Conservation (phyloP, 2,113 vertebrate genomes). For the Thalassarche chlororhynchos region DNA sequence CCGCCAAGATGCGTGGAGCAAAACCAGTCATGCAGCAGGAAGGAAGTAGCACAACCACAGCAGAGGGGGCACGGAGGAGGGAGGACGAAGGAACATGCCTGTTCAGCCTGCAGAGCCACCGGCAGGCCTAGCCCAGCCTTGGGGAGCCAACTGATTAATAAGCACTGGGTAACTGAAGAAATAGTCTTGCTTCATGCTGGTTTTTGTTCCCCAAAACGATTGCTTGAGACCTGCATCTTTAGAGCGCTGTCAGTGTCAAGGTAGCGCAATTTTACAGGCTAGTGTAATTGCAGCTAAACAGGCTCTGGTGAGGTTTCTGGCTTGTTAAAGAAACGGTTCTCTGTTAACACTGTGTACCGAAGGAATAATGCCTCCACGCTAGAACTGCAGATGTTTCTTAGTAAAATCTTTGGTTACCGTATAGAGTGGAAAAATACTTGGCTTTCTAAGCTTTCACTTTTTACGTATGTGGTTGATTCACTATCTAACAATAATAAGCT, state of each 20-base stretch:
- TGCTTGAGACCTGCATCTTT: neutral
- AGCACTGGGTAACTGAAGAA: neutral
- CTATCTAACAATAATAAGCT: accelerated
- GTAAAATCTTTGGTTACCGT: neutral
- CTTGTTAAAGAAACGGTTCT: accelerated
- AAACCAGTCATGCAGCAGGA: neutral
- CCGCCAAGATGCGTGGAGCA: neutral
- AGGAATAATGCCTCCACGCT: neutral
- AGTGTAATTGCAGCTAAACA: neutral
- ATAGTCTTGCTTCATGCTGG: neutral
- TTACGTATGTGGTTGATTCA: neutral
- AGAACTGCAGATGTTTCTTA: neutral
- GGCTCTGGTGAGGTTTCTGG: neutral
- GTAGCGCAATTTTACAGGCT: accelerated
- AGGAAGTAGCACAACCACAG: conserved; percentile 15
- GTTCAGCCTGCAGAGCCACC: neutral
- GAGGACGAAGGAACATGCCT: neutral
- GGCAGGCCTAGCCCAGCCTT: neutral
- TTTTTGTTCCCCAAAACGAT: neutral
- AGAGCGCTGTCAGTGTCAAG: neutral
- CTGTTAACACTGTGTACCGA: accelerated
- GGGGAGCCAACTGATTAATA: neutral
- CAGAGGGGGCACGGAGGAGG: neutral
- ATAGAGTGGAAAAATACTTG: neutral
- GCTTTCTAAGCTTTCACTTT: neutral